Percentiles rank a stretch among this genome's conserved stretches.
Conservation (phyloP, 2,888 invertebrate species). For the Cosmopolites sordidus region DNA sequence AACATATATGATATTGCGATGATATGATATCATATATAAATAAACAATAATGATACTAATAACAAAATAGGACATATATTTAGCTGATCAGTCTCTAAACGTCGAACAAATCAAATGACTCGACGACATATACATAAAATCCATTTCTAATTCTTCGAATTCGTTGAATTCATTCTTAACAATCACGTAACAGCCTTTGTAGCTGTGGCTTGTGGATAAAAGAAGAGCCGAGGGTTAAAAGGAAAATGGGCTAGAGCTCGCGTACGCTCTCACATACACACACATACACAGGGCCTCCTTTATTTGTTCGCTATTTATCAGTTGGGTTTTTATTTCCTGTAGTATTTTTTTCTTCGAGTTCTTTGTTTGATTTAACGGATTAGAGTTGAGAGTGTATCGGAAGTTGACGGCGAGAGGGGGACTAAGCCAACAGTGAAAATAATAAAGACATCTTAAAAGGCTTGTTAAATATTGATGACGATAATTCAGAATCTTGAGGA, state of each 20-base stretch:
- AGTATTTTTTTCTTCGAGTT: conserved; percentile 5
- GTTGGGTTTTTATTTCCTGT: conserved; percentile 17
- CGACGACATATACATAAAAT: too few species aligned
- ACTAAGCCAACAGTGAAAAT: too few species aligned
- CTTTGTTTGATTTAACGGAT: conserved; percentile 23
- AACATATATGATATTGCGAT: too few species aligned
- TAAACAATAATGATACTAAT: too few species aligned
- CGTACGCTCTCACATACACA: background rate
- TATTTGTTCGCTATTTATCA: conserved; percentile 19
- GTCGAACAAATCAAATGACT: too few species aligned
- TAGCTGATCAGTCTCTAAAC: too few species aligned
- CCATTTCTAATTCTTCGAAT: background rate
- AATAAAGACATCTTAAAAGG: too few species aligned
- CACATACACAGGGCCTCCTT: conserved; percentile 15
- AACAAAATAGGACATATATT: too few species aligned
- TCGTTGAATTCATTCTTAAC: conserved; percentile 7
- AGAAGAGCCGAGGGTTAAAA: conserved; percentile 3
- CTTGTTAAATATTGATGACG: too few species aligned
- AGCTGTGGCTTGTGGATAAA: conserved; percentile 17
- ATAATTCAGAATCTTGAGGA: too few species aligned
- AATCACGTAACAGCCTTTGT: conserved; percentile 3
- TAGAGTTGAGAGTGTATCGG: conserved; percentile 12
- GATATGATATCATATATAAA: too few species aligned
- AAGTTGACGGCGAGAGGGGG: too few species aligned
- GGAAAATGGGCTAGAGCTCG: background rate